Conservation (phyloP, 92 coral and sea anemone species). For the Heliopora coerulea region DNA sequence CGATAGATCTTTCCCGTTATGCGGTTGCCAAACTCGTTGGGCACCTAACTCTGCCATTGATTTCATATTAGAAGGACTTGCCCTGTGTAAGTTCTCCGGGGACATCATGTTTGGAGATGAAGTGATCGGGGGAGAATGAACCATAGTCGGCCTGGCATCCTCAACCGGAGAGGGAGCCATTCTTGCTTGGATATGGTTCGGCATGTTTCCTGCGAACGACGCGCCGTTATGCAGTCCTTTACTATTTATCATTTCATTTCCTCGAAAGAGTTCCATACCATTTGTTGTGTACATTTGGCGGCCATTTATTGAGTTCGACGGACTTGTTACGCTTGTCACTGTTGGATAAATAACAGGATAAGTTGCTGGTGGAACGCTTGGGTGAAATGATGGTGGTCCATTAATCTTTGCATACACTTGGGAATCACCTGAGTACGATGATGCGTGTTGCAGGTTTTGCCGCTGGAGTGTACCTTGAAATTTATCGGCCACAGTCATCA, state of each 20-base stretch:
- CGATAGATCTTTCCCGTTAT: slow-evolving; percentile 78
- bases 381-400: slow-evolving; percentile 47
- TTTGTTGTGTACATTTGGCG: slow-evolving; percentile 84
- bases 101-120: slow-evolving; percentile 86
- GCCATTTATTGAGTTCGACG: slow-evolving; percentile 88
- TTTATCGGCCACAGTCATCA: slow-evolving; percentile 93
- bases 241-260: slow-evolving; percentile 5
- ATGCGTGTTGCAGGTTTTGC: slow-evolving; percentile 96
- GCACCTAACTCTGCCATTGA: slow-evolving; percentile 73
- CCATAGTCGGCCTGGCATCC: slow-evolving; percentile 74
- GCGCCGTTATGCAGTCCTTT: slow-evolving; percentile 63
- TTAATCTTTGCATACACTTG: slow-evolving; percentile 98
- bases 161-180: slow-evolving; percentile 70
- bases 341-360: slow-evolving; percentile 26
- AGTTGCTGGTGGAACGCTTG: slow-evolving; percentile 28
- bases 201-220: slow-evolving; percentile 47
- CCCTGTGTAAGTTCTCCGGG: slow-evolving; percentile 67
- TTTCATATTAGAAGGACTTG: slow-evolving; percentile 47
- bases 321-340: slow-evolving; percentile 66
- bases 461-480: slow-evolving; percentile 93
- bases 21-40: slow-evolving; percentile 98
- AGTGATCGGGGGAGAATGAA: slow-evolving; percentile 63
- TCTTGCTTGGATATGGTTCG: slow-evolving; percentile 80
- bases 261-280: slow-evolving; percentile 31
- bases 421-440: slow-evolving; percentile 83